Evolutionary conservation across 30 jellyfish, hydroid and myxozoan species (phyloP), one percentile per base, ranked within the genome.

Genomic region (Morbakka virulenta): DNA sequence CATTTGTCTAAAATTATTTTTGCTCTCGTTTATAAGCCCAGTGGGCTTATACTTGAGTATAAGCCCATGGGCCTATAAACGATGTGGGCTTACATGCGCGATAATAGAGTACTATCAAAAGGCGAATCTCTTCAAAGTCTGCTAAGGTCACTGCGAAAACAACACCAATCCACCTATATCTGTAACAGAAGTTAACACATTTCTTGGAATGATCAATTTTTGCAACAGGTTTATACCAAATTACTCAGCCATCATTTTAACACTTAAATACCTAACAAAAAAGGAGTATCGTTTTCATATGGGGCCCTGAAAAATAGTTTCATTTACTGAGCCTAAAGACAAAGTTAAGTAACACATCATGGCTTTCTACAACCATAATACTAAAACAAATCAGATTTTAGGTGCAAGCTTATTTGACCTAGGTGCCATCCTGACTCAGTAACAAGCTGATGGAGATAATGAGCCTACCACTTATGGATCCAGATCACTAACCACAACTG

Each of bases 341-440:
- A 67, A n/a, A 69, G 76, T 75, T 68, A 32, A 66, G 64, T 0
- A 28, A 47, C 28, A 77, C 75, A 49, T 36, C 3, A 49, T 79
- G 86, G 87, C 90, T 4, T 69, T 64, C 29, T 79, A 49, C 75
- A 71, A 79, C 22, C 85, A 73, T 22, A 25, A 33, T 22, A 67
- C 76, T 35, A 68, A 41, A 22, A 67, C 90, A 20, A 79, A 65
- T 64, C 68, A 64, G 11, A 69, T 51, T 25, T 64, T 61, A 14
- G 90, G 67, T 50, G 90, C 77, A 9, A 35, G 76, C 25, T 66
- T 66, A 65, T 51, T 67, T 35, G 90, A 76, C 22, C 34, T 67
- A 79, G 85, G 90, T 50, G 90, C 86, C 32, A 69, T 79, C 80
- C 84, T 77, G 12, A 21, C 81, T 2, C 88, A 77, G 50, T 27